These are phyloP conservation scores for Heloderma charlesbogerti DNA, from an alignment of 2,113 vertebrate genomes.

Conservation along the genomic window DNA sequence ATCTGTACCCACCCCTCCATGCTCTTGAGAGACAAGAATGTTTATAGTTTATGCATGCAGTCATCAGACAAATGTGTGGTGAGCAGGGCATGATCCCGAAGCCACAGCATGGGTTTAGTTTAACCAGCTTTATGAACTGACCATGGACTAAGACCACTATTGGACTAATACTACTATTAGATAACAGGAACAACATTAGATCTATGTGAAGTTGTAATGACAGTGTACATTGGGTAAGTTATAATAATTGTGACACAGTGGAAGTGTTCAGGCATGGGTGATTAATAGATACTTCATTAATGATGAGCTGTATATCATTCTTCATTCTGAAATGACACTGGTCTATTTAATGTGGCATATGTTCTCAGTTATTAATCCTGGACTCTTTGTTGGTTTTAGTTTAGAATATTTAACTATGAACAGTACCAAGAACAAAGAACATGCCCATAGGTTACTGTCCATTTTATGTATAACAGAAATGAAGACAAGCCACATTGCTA, in stretches of 20 bases:
- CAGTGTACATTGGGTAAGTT: neutral
- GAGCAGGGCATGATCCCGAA: neutral
- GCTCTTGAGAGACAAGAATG: neutral
- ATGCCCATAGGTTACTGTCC: no score
- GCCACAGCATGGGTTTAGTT: neutral
- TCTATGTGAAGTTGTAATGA: neutral
- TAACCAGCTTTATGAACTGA: neutral
- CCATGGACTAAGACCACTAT: neutral
- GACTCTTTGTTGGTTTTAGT: neutral
- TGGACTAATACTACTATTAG: no score
- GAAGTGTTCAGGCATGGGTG: neutral
- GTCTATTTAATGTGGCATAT: neutral
- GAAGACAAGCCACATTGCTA: neutral
- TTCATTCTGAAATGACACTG: neutral
- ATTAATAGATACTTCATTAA: neutral
- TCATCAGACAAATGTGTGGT: neutral
- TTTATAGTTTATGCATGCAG: neutral
- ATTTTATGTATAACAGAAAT: neutral
- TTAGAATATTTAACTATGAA: neutral
- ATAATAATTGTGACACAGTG: neutral
- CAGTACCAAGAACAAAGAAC: no score
- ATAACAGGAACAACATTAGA: neutral
- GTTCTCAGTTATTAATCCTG: neutral
- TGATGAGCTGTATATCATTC: neutral
- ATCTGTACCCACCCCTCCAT: neutral